Conservation (phyloP, 2,797 vertebrate species). For the Antennarius maculatus region DNA sequence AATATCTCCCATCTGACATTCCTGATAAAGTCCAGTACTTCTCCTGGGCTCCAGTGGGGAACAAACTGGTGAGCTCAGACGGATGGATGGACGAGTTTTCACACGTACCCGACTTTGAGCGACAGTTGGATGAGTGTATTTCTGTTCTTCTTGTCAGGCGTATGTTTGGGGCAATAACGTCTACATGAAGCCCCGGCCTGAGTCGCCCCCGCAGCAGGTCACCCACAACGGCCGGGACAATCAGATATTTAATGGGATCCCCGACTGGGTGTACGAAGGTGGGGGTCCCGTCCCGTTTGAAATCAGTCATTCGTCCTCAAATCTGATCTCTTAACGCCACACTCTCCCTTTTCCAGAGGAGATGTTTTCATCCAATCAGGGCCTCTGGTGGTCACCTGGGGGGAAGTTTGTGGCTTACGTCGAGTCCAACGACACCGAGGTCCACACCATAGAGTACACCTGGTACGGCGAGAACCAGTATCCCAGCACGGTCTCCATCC, state of each 20-base stretch:
- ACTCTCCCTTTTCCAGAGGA: constrained; percentile 85
- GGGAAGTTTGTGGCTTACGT: constrained; percentile 89
- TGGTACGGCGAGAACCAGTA: constrained; percentile 93
- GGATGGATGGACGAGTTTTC: neutral
- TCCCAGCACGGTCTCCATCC: constrained; percentile 88
- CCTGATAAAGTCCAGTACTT: constrained; percentile 89
- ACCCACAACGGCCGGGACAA: constrained; percentile 85
- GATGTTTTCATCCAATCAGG: constrained; percentile 90
- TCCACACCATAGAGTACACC: constrained; percentile 91
- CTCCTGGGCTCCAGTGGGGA: constrained; percentile 89
- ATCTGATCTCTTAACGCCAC: neutral
- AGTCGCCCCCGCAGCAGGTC: constrained; percentile 72
- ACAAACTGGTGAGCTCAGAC: constrained; percentile 87
- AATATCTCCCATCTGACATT: constrained; percentile 70
- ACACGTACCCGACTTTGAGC: neutral
- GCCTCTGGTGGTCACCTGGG: constrained; percentile 95
- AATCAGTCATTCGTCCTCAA: neutral
- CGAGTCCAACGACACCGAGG: constrained; percentile 90
- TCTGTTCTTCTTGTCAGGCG: constrained; percentile 73
- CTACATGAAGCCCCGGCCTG: constrained; percentile 85
- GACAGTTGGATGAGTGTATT: neutral
- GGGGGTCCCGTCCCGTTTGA: constrained; percentile 4
- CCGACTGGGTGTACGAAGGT: constrained; percentile 99
- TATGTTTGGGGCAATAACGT: constrained; percentile 91
- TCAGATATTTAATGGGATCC: constrained; percentile 91